A percentile compares a stretch with the other conserved stretches of the same genome.
phyloP scores from a whole-genome alignment of 2,797 vertebrate genomes.

The Notamacropus eugenii region DNA sequence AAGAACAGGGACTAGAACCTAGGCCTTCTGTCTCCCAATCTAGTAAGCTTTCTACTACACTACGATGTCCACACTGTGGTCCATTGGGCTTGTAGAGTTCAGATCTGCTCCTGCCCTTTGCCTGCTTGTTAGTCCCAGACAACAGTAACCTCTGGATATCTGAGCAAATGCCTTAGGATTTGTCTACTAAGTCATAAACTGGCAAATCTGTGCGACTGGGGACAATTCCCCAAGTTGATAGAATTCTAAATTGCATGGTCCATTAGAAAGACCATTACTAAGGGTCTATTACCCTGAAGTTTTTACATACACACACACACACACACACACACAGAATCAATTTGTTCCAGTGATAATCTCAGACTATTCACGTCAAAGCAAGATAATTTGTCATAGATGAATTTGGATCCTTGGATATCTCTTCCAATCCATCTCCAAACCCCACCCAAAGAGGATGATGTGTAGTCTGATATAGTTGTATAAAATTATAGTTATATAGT shows the following conservation, averaged over 20 bases:
- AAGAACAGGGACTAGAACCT: background rate
- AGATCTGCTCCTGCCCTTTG: background rate
- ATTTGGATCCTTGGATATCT: constrained; percentile 34
- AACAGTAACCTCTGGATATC: background rate
- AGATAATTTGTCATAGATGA: constrained; percentile 3
- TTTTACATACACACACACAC: background rate
- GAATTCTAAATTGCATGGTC: background rate
- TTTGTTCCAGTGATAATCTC: background rate
- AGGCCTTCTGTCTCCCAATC: background rate
- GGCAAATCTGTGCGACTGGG: background rate
- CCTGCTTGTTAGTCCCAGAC: background rate
- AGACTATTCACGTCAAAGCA: constrained; percentile 13
- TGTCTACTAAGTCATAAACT: background rate
- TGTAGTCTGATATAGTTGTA: constrained; percentile 1
- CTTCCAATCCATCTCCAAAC: background rate
- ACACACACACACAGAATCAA: background rate
- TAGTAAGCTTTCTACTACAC: fast-evolving
- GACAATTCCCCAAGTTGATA: background rate
- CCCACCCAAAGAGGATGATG: background rate
- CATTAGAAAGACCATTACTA: background rate
- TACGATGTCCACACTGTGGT: background rate
- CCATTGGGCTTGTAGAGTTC: background rate
- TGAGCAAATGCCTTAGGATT: background rate
- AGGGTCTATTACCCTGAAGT: background rate
- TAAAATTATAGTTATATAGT: background rate